phyloP scores from a whole-genome alignment of 2,113 vertebrate genomes.

The Prolemur simus region DNA sequence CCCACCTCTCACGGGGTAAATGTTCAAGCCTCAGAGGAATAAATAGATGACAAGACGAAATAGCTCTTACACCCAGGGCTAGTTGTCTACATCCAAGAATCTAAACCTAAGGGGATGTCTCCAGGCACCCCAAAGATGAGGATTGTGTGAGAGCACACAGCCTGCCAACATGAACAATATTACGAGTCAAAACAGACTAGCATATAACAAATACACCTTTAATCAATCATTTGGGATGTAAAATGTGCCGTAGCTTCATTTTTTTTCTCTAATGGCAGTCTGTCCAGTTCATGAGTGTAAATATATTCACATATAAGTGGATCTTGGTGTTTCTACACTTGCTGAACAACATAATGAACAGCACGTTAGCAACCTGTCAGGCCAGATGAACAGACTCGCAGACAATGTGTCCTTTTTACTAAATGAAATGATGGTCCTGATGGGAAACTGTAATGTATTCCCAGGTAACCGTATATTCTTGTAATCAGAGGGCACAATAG shows the following conservation, averaged over 20 bases:
- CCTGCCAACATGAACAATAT: not conserved
- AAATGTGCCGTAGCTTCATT: accelerated
- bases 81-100: not conserved
- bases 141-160: not conserved
- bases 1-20: not conserved
- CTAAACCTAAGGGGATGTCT: not conserved
- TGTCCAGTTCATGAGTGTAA: not conserved
- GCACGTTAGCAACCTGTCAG: not conserved
- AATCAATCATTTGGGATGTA: not conserved
- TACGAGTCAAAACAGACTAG: not conserved
- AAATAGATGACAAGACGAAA: not conserved
- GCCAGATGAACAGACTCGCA: not conserved
- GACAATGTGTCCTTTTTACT: not conserved
- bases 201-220: not conserved
- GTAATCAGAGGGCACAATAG: not conserved
- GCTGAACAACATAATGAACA: not conserved
- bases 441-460: not conserved
- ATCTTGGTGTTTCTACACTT: not conserved
- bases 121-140: not conserved
- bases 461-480: not conserved
- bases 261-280: not conserved
- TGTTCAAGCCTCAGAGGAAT: not conserved
- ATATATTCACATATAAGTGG: not conserved
- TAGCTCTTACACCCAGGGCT: not conserved
- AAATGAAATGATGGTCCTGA: not conserved